Conservation (phyloP, 53 echinoderm and acorn worm species). For the Apostichopus leukothele region DNA sequence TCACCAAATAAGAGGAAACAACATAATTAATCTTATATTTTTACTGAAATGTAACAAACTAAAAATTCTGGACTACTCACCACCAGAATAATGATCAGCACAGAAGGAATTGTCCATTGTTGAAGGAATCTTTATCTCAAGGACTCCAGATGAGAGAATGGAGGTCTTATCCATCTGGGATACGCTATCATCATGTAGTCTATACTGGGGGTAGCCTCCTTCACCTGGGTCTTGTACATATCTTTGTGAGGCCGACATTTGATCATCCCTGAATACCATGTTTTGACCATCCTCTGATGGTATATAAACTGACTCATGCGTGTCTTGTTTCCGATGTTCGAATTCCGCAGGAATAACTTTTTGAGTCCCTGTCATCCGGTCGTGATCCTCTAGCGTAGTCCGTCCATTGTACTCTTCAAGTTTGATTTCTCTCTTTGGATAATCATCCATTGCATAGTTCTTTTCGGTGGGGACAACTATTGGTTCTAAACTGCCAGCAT, state of each 20-base stretch:
- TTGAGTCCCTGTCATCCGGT: too few relatives aligned
- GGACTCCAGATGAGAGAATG: conserved; percentile 8
- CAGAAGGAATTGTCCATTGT: not conserved
- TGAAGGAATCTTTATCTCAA: conserved; percentile 19
- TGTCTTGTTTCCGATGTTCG: too few relatives aligned
- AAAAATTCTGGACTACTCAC: not conserved
- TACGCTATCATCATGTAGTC: not conserved
- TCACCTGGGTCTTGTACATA: not conserved
- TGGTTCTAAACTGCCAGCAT: not conserved
- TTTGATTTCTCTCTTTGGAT: not conserved
- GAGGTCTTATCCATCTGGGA: conserved; percentile 9
- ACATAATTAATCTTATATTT: too few relatives aligned
- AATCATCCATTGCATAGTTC: not conserved
- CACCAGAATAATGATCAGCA: not conserved
- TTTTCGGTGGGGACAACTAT: conserved; percentile 5
- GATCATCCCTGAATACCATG: not conserved
- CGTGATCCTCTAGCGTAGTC: too few relatives aligned
- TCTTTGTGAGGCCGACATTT: not conserved
- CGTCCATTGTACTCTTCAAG: not conserved
- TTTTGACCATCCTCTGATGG: not conserved
- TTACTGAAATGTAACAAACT: too few relatives aligned
- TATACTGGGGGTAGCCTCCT: not conserved
- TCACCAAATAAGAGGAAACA: too few relatives aligned
- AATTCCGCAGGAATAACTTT: too few relatives aligned
- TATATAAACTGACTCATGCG: too few relatives aligned